Percentiles rank a stretch among this genome's conserved stretches.
Conservation (phyloP, 2,888 invertebrate genomes). For the Pseudeuparius sepicola region DNA sequence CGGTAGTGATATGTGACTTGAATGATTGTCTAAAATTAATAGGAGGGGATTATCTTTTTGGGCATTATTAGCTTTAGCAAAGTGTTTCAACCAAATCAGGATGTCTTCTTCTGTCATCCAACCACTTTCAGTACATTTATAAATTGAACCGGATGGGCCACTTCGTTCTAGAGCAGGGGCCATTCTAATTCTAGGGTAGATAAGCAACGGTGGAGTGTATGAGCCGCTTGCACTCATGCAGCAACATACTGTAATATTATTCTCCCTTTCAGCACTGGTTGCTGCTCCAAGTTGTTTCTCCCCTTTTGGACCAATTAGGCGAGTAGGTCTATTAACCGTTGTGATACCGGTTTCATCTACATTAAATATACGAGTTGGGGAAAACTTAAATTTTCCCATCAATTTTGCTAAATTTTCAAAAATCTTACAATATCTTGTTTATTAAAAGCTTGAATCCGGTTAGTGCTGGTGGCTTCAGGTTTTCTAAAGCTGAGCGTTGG, state of each 20-base stretch:
- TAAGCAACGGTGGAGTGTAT: too few relatives aligned
- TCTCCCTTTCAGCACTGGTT: constrained; percentile 8
- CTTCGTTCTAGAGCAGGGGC: too few relatives aligned
- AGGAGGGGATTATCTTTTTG: constrained; percentile 1
- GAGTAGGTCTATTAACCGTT: constrained; percentile 1
- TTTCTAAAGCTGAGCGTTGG: constrained; percentile 10
- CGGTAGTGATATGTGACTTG: constrained; percentile 5
- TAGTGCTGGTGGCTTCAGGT: constrained; percentile 11
- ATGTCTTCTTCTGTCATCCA: constrained; percentile 5
- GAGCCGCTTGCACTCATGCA: constrained; percentile 6
- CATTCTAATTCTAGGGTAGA: constrained; percentile 9
- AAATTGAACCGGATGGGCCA: too few relatives aligned
- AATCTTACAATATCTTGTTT: too few relatives aligned
- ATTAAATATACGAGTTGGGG: background rate
- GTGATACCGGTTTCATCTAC: constrained; percentile 9
- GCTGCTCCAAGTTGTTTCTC: constrained; percentile 4
- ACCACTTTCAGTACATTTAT: constrained; percentile 2
- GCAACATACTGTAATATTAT: constrained; percentile 10
- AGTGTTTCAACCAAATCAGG: constrained; percentile 6
- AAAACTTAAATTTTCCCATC: background rate
- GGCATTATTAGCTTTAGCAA: background rate
- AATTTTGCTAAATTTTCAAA: background rate
- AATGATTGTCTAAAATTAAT: too few relatives aligned
- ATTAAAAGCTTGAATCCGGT: constrained; percentile 11
- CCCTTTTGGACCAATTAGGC: constrained; percentile 1